Evolutionary conservation across 2,113 vertebrate genomes (phyloP).

Genomic region (Xenopus tropicalis): DNA sequence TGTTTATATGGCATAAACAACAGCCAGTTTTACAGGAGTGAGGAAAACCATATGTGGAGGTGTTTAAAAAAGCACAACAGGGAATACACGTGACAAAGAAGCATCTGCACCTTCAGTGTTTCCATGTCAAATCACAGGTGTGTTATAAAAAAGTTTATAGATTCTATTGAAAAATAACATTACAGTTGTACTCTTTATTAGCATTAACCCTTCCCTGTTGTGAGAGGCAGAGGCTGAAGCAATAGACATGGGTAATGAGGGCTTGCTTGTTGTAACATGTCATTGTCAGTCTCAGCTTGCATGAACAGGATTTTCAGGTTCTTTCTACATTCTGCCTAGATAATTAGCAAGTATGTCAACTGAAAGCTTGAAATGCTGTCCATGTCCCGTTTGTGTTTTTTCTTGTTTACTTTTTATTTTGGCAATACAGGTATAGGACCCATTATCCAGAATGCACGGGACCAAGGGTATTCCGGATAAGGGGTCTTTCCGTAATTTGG

Average conservation of each 20-base stretch:
- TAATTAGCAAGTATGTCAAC: too few relatives aligned
- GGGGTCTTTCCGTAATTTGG: too few relatives aligned
- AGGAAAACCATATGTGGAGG: slow-evolving; percentile 77
- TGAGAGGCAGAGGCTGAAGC: neutral
- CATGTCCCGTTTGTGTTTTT: too few relatives aligned
- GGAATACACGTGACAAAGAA: slow-evolving; percentile 70
- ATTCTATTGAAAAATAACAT: slow-evolving; percentile 64
- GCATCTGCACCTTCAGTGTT: slow-evolving; percentile 72
- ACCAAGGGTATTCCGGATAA: too few relatives aligned
- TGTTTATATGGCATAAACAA: slow-evolving; percentile 72
- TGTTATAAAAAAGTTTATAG: slow-evolving; percentile 70
- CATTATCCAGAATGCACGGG: too few relatives aligned
- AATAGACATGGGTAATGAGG: neutral
- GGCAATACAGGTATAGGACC: too few relatives aligned
- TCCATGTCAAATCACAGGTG: slow-evolving; percentile 69
- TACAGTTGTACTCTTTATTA: slow-evolving; percentile 45
- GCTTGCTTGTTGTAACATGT: too few relatives aligned
- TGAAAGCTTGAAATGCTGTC: too few relatives aligned
- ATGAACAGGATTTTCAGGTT: too few relatives aligned
- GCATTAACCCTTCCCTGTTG: slow-evolving; percentile 56
- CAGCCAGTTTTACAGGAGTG: slow-evolving; percentile 68
- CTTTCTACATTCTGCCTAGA: too few relatives aligned
- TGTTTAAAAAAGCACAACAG: slow-evolving; percentile 73
- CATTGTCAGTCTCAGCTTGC: too few relatives aligned
- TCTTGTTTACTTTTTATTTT: too few relatives aligned